Conservation (phyloP, 2,113 vertebrate species). For the Trachemys scripta region DNA sequence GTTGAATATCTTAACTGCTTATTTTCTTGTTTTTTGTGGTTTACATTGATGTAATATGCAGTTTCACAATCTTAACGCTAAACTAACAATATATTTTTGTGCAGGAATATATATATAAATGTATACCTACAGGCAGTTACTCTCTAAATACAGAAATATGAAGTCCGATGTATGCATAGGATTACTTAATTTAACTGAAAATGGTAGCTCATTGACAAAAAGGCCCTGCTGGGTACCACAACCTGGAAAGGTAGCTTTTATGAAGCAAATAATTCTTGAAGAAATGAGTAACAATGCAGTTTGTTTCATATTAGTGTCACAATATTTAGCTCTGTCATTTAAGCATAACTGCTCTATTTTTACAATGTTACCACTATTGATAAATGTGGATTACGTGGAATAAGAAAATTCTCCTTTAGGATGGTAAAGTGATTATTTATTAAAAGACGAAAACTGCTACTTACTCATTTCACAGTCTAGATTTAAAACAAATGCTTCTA, state of each 20-base stretch:
- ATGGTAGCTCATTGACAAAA: conserved; percentile 76
- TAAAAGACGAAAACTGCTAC: conserved; percentile 19
- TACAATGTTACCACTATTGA: conserved; percentile 71
- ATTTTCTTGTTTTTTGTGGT: conserved; percentile 25
- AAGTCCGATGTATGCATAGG: not conserved
- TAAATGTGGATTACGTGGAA: conserved; percentile 70
- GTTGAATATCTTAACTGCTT: conserved; percentile 49
- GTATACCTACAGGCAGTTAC: not conserved
- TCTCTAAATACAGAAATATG: conserved; percentile 64
- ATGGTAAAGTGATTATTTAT: conserved; percentile 29
- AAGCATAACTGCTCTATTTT: conserved; percentile 79
- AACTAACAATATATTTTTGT: conserved; percentile 24
- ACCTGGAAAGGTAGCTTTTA: conserved; percentile 68
- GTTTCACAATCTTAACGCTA: conserved; percentile 5
- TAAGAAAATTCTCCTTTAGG: conserved; percentile 50
- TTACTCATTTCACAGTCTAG: conserved; percentile 2
- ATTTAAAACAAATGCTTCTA: not conserved
- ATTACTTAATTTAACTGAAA: conserved; percentile 76
- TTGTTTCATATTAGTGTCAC: conserved; percentile 77
- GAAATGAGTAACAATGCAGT: conserved; percentile 70
- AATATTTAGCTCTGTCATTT: conserved; percentile 81
- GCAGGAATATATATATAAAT: not conserved
- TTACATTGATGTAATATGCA: conserved; percentile 55
- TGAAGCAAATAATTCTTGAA: conserved; percentile 67
- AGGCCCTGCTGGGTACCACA: conserved; percentile 69